Percentiles rank a stretch among this genome's conserved stretches.
These are phyloP conservation scores for Lasioglossum leucozonium DNA, from an alignment of 2,888 invertebrate species.

Conservation along the genomic window DNA sequence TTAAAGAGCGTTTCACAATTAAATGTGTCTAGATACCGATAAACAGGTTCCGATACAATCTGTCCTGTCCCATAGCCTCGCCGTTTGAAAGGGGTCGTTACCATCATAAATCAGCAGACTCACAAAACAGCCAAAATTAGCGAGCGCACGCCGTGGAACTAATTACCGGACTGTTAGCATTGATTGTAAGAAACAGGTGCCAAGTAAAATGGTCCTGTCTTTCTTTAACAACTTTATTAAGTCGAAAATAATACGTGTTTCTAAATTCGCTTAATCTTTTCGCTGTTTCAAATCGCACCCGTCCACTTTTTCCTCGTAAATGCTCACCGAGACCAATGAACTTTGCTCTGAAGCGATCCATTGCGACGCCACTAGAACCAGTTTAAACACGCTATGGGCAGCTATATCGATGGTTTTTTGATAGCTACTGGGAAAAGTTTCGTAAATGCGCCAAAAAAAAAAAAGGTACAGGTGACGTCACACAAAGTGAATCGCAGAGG, in stretches of 20 bases:
- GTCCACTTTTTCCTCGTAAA: neutral
- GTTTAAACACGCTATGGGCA: neutral
- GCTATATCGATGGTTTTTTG: neutral
- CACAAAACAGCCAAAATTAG: neutral
- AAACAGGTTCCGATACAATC: conserved; percentile 9
- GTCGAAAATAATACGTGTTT: neutral
- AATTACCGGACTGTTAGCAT: neutral
- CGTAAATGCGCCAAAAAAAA: neutral
- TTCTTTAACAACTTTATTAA: neutral
- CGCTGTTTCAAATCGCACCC: neutral
- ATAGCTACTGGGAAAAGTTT: neutral
- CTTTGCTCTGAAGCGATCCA: neutral
- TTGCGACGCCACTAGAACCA: neutral
- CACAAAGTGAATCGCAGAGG: neutral
- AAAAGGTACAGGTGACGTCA: neutral
- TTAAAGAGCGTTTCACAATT: neutral
- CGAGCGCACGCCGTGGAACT: neutral
- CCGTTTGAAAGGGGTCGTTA: neutral
- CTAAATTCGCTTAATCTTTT: neutral
- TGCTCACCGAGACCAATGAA: neutral
- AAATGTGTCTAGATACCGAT: neutral
- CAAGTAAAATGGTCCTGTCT: no score
- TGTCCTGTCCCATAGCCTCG: neutral
- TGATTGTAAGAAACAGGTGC: neutral
- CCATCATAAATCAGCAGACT: neutral